Evolutionary conservation across 1,140 invertebrate genomes (phyloP).

Genomic region (Adelges cooleyi): DNA sequence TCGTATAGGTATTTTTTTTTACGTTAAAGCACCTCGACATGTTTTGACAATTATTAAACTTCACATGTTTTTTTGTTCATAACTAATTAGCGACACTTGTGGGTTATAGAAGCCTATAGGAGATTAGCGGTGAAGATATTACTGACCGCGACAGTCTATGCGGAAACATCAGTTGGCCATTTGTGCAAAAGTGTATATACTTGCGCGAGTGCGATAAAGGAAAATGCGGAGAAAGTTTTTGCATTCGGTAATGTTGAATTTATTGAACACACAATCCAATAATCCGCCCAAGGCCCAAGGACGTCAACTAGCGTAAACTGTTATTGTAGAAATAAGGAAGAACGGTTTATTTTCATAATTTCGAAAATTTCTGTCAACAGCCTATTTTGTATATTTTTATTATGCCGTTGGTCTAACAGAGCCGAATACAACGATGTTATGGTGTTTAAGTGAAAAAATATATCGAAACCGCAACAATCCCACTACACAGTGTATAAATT

Average conservation of each 20-base stretch:
- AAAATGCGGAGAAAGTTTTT: background rate
- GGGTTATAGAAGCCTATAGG: no score
- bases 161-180: no score
- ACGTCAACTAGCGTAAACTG: background rate
- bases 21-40: no score
- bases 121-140: no score
- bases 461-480: slow-evolving; percentile 10
- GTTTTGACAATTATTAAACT: no score
- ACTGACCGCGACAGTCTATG: no score
- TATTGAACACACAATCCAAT: background rate
- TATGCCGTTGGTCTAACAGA: no score
- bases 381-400: background rate
- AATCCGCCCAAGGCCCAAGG: background rate
- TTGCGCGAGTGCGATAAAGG: no score
- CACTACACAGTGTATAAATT: background rate
- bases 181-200: no score
- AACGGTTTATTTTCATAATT: background rate
- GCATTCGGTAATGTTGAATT: background rate
- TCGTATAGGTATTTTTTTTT: no score
- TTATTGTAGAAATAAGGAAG: background rate
- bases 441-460: background rate
- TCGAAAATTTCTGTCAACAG: slow-evolving; percentile 5
- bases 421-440: background rate
- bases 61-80: no score
- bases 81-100: no score